Evolutionary conservation across 1,140 invertebrate species (phyloP), one percentile per base, ranked within the genome.

Genomic region (Carposina sasakii): DNA sequence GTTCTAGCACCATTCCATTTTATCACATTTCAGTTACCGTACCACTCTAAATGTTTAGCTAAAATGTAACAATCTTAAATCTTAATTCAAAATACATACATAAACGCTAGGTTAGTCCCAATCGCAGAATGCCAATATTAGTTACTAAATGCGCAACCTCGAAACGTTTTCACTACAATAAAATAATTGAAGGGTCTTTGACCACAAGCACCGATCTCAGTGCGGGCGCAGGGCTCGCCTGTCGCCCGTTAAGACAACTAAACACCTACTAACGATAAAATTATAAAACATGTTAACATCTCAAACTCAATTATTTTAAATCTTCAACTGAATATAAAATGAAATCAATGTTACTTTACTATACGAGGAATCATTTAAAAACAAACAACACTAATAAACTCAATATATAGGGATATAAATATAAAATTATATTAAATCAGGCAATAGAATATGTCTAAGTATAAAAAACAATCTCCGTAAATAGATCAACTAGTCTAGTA

Each of bases 21-120:
- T 86, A 86, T 86, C 85, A 86, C 85, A 86, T 85, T 86, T 85
- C 84, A 74, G 84, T 86, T 86, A 85, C 81, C 81, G 82, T 86
- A 86, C 82, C 85, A 85, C 82, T 84, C 85, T 86, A 86, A 85
- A 74, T 81, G 77, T 85, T 86, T 86, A 84, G 85, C 83, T 85
- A 85, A 85, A 81, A 83, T 85, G 81, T 85, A 86, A 85, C 83
- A 85, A 85, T 85, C 78, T 85, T 85, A 85, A 77, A 77, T 67
- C 62, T 82, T 79, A 82, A 82, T 84, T 79, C 76, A 84, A 81
- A 83, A 75, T 76, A 77, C 73, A 74, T 81, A 85, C 77, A 81
- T 84, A 85, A 81, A 85, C 76, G 78, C 85, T 86, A 85, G 81
- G 85, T 85, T 86, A 86, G 85, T 86, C 85, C 85, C 83, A 85